These are phyloP conservation scores for Marronus borbonicus DNA, from an alignment of 2,888 invertebrate genomes.

Conservation along the genomic window DNA sequence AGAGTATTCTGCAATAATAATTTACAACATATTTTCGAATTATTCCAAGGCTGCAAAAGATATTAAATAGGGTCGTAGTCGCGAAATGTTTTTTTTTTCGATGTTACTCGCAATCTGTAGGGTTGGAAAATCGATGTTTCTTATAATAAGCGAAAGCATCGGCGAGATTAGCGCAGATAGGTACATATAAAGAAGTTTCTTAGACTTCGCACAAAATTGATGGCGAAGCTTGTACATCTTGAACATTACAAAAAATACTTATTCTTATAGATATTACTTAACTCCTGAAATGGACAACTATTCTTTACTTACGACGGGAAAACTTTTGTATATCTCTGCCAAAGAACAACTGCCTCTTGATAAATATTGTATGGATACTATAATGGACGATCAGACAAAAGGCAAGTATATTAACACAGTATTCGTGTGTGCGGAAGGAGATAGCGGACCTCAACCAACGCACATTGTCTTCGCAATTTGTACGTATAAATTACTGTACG, in stretches of 20 bases:
- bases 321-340: slow-evolving; percentile 56
- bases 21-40: too few relatives aligned
- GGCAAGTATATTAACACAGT: slow-evolving; percentile 53
- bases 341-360: slow-evolving; percentile 56
- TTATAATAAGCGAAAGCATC: too few relatives aligned
- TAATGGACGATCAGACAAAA: slow-evolving; percentile 22
- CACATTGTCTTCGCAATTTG: slow-evolving; percentile 53
- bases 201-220: too few relatives aligned
- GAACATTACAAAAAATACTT: not conserved
- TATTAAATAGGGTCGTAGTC: too few relatives aligned
- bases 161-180: too few relatives aligned
- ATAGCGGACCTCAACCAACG: slow-evolving; percentile 42
- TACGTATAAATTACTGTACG: slow-evolving; percentile 28
- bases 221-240: not conserved
- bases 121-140: too few relatives aligned
- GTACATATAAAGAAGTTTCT: too few relatives aligned
- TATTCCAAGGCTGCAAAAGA: too few relatives aligned
- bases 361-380: slow-evolving; percentile 61
- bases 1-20: too few relatives aligned
- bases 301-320: slow-evolving; percentile 56
- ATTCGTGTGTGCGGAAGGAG: slow-evolving; percentile 51
- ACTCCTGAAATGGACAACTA: slow-evolving; percentile 55
- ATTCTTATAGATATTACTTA: slow-evolving; percentile 53
- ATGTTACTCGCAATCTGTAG: too few relatives aligned
- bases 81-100: too few relatives aligned